These are phyloP conservation scores for Petrocephalus schoutedeni DNA, from an alignment of 2,797 vertebrate genomes.

Conservation along the genomic window DNA sequence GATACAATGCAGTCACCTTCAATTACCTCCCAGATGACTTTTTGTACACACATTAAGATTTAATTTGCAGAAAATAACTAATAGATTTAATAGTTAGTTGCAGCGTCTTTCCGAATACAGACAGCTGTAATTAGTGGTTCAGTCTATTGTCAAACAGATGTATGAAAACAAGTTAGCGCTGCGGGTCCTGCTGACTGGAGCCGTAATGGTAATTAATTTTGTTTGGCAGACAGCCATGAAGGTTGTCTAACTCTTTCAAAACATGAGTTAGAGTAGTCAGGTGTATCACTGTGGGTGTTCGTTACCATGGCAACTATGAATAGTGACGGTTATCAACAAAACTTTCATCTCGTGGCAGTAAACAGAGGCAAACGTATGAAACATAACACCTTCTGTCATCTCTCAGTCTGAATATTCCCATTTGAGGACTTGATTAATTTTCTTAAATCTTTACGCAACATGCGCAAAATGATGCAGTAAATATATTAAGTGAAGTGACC, in stretches of 20 bases:
- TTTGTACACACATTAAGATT: neutral
- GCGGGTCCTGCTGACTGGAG: neutral
- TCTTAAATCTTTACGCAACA: neutral
- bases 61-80: conserved; percentile 14
- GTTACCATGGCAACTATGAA: neutral
- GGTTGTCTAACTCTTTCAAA: neutral
- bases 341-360: neutral
- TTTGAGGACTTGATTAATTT: neutral
- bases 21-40: neutral
- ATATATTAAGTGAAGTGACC: neutral
- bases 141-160: neutral
- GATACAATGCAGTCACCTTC: neutral
- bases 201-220: neutral
- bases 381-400: neutral
- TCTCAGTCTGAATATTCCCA: neutral
- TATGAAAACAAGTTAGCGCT: conserved; percentile 6
- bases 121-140: conserved; percentile 13
- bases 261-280: neutral
- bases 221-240: neutral
- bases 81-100: neutral
- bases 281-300: neutral
- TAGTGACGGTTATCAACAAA: neutral
- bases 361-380: neutral
- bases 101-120: neutral
- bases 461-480: neutral